Conservation (phyloP, 2,797 vertebrate species). For the Allochrocebus solatus region DNA sequence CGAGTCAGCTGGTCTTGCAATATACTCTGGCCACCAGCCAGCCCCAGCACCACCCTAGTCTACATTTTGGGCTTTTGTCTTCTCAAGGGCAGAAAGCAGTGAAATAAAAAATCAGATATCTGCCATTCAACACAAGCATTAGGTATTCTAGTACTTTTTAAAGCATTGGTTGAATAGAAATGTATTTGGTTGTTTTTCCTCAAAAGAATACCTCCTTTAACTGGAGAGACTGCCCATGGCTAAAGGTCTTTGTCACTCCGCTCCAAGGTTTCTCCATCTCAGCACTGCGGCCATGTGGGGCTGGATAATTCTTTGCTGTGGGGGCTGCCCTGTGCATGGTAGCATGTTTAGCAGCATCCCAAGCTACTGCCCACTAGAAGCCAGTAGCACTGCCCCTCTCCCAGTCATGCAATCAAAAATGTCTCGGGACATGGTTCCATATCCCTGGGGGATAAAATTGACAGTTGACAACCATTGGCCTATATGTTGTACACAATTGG, state of each 20-base stretch:
- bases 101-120: slow-evolving; percentile 43
- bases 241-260: neutral
- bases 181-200: neutral
- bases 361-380: neutral
- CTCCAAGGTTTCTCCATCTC: neutral
- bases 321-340: rapidly evolving
- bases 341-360: neutral
- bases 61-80: neutral
- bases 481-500: neutral
- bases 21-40: slow-evolving; percentile 30
- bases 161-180: slow-evolving; percentile 40
- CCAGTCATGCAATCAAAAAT: neutral
- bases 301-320: neutral
- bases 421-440: neutral
- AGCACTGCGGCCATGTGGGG: rapidly evolving
- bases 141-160: neutral
- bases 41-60: slow-evolving; percentile 32
- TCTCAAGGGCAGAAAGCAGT: slow-evolving; percentile 31
- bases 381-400: neutral
- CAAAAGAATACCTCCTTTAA: slow-evolving; percentile 28
- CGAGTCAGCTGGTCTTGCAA: no score
- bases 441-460: neutral
- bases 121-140: slow-evolving; percentile 43
- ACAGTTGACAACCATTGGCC: neutral
- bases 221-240: neutral